Percentiles rank a stretch among this genome's conserved stretches.
phyloP scores from a whole-genome alignment of 2,888 invertebrate species.

The Matsumyia berberina region DNA sequence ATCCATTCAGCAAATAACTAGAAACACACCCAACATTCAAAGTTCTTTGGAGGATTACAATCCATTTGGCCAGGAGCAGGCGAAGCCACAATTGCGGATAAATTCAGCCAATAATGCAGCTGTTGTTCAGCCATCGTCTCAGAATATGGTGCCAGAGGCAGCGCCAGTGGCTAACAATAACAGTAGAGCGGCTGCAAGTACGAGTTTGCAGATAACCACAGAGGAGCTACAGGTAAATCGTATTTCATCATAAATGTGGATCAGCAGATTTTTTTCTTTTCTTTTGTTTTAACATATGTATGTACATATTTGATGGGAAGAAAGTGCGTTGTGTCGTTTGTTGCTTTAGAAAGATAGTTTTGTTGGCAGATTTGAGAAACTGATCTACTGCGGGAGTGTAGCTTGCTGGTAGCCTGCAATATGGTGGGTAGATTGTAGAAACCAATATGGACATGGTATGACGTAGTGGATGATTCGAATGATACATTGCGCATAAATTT shows the following conservation, averaged over 20 bases:
- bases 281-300: neutral
- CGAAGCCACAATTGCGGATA: conserved; percentile 87
- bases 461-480: neutral
- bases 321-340: neutral
- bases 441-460: conserved; percentile 17
- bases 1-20: conserved; percentile 95
- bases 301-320: neutral
- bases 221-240: conserved; percentile 90
- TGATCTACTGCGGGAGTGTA: neutral
- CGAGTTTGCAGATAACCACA: conserved; percentile 86
- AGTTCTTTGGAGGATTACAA: conserved; percentile 96
- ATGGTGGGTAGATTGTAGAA: conserved; percentile 24
- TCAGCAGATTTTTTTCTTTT: conserved; percentile 16
- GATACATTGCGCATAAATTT: neutral
- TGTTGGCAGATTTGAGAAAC: neutral
- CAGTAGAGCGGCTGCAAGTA: conserved; percentile 83
- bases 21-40: conserved; percentile 86
- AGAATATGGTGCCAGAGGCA: conserved; percentile 80
- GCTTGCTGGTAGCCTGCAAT: conserved; percentile 15
- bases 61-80: conserved; percentile 92
- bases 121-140: conserved; percentile 83
- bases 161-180: conserved; percentile 79
- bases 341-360: neutral
- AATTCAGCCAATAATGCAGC: conserved; percentile 83
- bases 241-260: conserved; percentile 11